A percentile compares a stretch with the other conserved stretches of the same genome.
These are phyloP conservation scores for Leptoteleia sp. DNA, from an alignment of 1,140 invertebrate species.

Conservation along the genomic window DNA sequence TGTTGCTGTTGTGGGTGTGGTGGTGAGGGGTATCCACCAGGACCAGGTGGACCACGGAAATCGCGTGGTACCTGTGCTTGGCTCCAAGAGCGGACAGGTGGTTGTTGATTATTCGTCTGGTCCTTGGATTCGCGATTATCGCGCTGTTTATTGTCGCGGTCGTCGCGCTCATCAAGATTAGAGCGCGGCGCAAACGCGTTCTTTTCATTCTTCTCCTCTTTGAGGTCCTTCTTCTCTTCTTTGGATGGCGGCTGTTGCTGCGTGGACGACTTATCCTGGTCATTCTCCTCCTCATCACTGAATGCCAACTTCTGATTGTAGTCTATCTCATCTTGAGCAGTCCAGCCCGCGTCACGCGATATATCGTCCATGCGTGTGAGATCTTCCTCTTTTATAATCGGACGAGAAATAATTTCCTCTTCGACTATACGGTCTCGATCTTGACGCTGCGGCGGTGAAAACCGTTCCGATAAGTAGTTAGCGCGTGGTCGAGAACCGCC, in stretches of 20 bases:
- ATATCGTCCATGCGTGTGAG: conserved; percentile 95
- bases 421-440: conserved; percentile 72
- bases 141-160: too few relatives aligned
- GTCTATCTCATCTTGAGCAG: conserved; percentile 94
- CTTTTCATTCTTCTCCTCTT: too few relatives aligned
- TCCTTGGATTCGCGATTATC: too few relatives aligned
- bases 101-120: too few relatives aligned
- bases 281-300: conserved; percentile 94
- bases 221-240: conserved; percentile 66
- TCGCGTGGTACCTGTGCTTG: too few relatives aligned
- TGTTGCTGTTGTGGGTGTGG: too few relatives aligned
- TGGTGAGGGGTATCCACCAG: too few relatives aligned
- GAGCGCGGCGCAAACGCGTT: too few relatives aligned
- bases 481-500: conserved; percentile 76
- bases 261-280: conserved; percentile 57
- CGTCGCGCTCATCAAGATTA: too few relatives aligned
- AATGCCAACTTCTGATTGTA: conserved; percentile 97
- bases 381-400: conserved; percentile 96
- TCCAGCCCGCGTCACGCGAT: conserved; percentile 93
- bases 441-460: conserved; percentile 67
- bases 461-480: conserved; percentile 78
- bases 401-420: conserved; percentile 83
- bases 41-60: too few relatives aligned
- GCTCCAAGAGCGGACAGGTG: too few relatives aligned
- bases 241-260: conserved; percentile 60